Conservation (phyloP, 2,797 vertebrate species). For the Pipistrellus pipistrellus region DNA sequence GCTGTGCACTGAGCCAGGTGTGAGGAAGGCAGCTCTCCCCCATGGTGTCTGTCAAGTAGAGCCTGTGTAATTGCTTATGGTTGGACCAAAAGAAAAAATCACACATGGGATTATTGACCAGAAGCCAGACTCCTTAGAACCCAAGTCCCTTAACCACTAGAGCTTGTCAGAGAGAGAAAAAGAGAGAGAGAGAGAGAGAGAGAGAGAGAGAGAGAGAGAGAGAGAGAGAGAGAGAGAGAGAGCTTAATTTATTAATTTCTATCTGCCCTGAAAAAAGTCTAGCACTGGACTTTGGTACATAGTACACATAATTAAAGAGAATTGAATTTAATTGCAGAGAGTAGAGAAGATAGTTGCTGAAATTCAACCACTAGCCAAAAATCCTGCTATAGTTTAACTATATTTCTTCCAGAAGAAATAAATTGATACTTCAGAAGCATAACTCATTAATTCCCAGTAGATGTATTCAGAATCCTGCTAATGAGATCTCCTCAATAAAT, state of each 20-base stretch:
- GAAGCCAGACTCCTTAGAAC: neutral
- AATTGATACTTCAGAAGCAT: constrained; percentile 48
- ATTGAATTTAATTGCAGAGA: constrained; percentile 36
- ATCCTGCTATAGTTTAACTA: neutral
- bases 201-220: neutral
- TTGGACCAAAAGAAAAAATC: neutral
- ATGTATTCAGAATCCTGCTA: constrained; percentile 32
- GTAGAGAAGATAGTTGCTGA: neutral
- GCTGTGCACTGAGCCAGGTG: neutral
- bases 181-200: neutral
- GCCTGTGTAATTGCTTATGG: neutral
- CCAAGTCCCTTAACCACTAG: neutral
- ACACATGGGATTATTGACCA: neutral
- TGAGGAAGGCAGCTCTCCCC: neutral
- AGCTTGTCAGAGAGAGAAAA: neutral
- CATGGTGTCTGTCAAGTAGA: neutral
- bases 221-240: no score
- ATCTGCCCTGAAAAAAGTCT: neutral
- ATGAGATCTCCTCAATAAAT: constrained; percentile 50
- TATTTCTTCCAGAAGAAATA: constrained; percentile 58
- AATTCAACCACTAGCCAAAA: constrained; percentile 24
- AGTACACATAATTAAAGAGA: constrained; percentile 20
- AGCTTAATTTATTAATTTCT: constrained; percentile 24
- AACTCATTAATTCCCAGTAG: constrained; percentile 40
- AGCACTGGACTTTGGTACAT: neutral